These are phyloP conservation scores for Brachystomella parvula DNA, from an alignment of 1,140 invertebrate genomes.

Conservation along the genomic window DNA sequence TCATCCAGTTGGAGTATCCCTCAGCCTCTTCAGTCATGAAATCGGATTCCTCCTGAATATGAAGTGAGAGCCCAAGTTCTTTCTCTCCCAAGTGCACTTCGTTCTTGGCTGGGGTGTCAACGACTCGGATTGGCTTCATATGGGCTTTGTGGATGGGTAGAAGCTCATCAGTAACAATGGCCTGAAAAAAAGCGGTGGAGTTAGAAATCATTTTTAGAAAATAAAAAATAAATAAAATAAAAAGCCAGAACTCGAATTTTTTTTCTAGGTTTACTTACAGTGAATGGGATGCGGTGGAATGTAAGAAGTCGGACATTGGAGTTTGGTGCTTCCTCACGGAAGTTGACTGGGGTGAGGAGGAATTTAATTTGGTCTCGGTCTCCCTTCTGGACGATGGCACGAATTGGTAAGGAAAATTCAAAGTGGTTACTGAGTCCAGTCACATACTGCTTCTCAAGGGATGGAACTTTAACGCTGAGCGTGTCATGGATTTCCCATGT, in stretches of 20 bases:
- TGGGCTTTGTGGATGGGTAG: conserved; percentile 28
- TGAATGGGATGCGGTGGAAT: conserved; percentile 35
- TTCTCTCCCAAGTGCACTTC: conserved; percentile 6
- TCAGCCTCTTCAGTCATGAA: conserved; percentile 27
- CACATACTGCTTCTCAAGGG: conserved; percentile 29
- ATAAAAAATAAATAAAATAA: too few relatives aligned
- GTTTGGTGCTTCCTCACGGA: conserved; percentile 17
- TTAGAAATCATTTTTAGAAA: too few relatives aligned
- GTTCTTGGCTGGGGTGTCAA: conserved; percentile 6
- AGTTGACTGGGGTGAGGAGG: conserved; percentile 32
- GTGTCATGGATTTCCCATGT: conserved; percentile 30
- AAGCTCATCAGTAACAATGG: conserved; percentile 33
- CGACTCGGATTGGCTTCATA: conserved; percentile 25
- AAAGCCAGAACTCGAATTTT: too few relatives aligned
- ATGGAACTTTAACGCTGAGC: conserved; percentile 34
- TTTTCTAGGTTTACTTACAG: too few relatives aligned
- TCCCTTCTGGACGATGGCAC: conserved; percentile 18
- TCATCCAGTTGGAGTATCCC: conserved; percentile 20
- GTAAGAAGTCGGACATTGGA: conserved; percentile 29
- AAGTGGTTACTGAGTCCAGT: conserved; percentile 32
- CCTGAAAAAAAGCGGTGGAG: too few relatives aligned
- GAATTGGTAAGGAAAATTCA: conserved; percentile 26
- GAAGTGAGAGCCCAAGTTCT: conserved; percentile 21
- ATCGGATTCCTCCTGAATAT: conserved; percentile 24
- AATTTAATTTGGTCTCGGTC: conserved; percentile 17